Evolutionary conservation across 2,888 invertebrate genomes (phyloP), one percentile per base, ranked within the genome.

Genomic region (Galerucella calmariensis): DNA sequence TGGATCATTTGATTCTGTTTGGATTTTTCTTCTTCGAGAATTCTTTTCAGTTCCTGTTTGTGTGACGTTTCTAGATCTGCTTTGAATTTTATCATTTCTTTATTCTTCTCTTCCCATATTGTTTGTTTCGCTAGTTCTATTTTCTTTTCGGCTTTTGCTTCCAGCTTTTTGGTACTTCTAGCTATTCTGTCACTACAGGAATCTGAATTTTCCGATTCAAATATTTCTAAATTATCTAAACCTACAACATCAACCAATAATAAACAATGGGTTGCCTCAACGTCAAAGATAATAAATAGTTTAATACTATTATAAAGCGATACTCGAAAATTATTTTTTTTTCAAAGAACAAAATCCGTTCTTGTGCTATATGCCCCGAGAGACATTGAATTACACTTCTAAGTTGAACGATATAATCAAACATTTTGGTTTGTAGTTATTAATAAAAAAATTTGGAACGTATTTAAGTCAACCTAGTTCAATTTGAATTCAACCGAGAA

Each of bases 41-140:
- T 89, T 85, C 89, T 85, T 84, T 90, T 87, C 84, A 91, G 81
- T 87, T 92, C 86, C 83, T 90, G 77, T 75, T 85, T 84, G 74
- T 88, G 87, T 9, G 85, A 85, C 72, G 85, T 83, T 69, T 84
- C 86, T 35, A 89, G 68, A 67, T 88, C 84, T 1, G 83, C 82
- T 77, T 85, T 88, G 66, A 85, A 86, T 27, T 84, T 82, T 1
- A 86, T 82, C 48, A 90, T 79, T 80, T 88, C 88, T 48, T 84
- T 83, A 74, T 86, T 85, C 77, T 86, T 86, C 74, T 87, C 85
- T 74, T 88, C 88, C 75, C 90, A 89, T 81, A 91, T 89, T 69
- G 91, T 91, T 77, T 90, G 89, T 80, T 90, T 90, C 67, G 91
- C 86, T 78, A 86, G 83, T 79, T 90, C 89, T 78, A 91, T 86